Evolutionary conservation across 2,113 vertebrate species (phyloP).

Genomic region (Pluvialis apricaria): DNA sequence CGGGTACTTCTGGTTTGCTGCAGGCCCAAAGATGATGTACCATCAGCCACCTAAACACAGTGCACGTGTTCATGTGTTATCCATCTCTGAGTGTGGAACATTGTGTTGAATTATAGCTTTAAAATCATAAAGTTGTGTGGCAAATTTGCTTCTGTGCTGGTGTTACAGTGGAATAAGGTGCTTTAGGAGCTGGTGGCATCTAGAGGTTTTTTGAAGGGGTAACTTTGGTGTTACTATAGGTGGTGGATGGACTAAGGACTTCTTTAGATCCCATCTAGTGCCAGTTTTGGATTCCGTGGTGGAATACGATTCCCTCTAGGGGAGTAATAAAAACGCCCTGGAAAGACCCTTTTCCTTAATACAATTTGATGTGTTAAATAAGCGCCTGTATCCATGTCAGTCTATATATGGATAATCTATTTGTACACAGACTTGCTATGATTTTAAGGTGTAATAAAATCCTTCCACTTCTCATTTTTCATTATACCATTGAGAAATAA

Average conservation of each 20-base stretch:
- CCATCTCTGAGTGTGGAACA: not conserved
- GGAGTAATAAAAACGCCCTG: not conserved
- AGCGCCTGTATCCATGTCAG: not conserved
- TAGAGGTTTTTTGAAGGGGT: not conserved
- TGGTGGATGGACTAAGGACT: not conserved
- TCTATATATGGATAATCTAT: not conserved
- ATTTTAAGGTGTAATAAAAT: not conserved
- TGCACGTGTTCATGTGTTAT: fast-evolving
- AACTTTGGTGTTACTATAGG: not conserved
- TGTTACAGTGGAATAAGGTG: not conserved
- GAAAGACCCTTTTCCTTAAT: not conserved
- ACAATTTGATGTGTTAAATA: not conserved
- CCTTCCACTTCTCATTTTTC: not conserved
- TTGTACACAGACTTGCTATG: not conserved
- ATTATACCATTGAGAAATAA: not conserved
- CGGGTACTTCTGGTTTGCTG: not conserved
- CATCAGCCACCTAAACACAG: not conserved
- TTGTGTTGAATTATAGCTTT: not conserved
- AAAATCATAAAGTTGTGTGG: not conserved
- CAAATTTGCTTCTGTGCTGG: not conserved
- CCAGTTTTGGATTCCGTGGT: not conserved
- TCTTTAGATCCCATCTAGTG: not conserved
- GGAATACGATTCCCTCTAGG: not conserved
- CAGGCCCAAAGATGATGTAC: not conserved
- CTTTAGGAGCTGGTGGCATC: not conserved